Evolutionary conservation across 2,797 vertebrate species (phyloP), one percentile per base, ranked within the genome.

Genomic region (Pseudochirops corinnae): DNA sequence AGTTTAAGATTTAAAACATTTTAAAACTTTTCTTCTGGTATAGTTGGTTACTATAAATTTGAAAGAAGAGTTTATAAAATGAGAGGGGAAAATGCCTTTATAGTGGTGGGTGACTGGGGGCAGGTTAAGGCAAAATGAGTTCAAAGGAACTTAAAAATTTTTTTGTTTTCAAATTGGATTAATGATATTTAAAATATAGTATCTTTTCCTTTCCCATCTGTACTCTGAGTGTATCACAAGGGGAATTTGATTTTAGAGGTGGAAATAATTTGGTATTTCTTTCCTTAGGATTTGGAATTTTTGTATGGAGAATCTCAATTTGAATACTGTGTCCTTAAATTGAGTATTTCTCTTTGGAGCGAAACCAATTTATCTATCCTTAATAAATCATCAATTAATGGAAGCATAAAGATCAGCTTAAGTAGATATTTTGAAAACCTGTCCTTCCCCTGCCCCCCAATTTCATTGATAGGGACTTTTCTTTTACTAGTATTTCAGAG

Each of bases 231-330:
- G 4, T 87, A 87, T 58, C 90, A 0, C 31, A 50, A 50, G 1
- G 56, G 92, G 2, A 26, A 55, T 60, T 90, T 87, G 12, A 82
- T 53, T 90, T 31, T 91, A 56, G 13, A 13, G 12, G 0, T 57
- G 6, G 10, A 94, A 62, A 56, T 16, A 1, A 0, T 12, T 46
- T 93, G 53, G 46, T 55, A 24, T 94, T 90, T 91, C 55, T 94
- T 96, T 94, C 39, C 96, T 96, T 28, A 95, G 92, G n/a, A 93
- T 21, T 87, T 94, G 33, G 33, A 94, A 50, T 58, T 50, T 46
- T 82, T 24, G 9, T 50, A 26, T 46, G 39, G 9, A 3, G 39
- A 87, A 46, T 87, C 3, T 46, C 3, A 46, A 26, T 50, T 87
- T 87, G 12, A 82, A 87, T 46, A 46, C 16, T 33, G 2, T 39